phyloP scores from a whole-genome alignment of 2,888 invertebrate genomes.

The Augochlorella aurata region DNA sequence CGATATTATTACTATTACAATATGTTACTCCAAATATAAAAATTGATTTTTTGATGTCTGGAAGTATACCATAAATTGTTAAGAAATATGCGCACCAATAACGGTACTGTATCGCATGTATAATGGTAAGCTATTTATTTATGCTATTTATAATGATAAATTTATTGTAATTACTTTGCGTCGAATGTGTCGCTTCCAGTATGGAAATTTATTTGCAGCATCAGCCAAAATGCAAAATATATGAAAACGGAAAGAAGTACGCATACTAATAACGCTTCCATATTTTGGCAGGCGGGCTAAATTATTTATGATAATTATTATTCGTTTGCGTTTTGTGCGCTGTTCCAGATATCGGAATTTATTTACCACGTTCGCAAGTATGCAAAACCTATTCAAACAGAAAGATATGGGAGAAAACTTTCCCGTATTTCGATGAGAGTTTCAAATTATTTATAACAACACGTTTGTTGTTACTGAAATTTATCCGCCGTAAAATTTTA shows the following conservation, averaged over 20 bases:
- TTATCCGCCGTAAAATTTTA: too few relatives aligned
- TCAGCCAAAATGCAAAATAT: not conserved
- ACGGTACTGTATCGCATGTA: too few relatives aligned
- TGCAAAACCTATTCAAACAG: not conserved
- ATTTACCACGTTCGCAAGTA: not conserved
- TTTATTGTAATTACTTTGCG: not conserved
- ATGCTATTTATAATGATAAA: not conserved
- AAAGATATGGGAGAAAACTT: too few relatives aligned
- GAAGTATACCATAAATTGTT: not conserved
- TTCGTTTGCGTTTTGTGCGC: not conserved
- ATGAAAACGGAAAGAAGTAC: not conserved
- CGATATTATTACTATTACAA: not conserved
- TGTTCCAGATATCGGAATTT: not conserved
- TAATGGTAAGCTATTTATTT: too few relatives aligned
- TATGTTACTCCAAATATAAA: too few relatives aligned
- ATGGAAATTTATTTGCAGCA: not conserved
- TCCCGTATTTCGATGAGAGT: too few relatives aligned
- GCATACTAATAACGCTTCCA: not conserved
- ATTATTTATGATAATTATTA: not conserved
- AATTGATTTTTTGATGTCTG: not conserved
- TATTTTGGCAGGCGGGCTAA: not conserved
- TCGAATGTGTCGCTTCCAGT: not conserved
- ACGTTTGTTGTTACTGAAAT: too few relatives aligned
- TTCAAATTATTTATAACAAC: too few relatives aligned
- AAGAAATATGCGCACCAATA: not conserved